Base-by-base conservation (phyloP, 2,113 vertebrate genomes). In the Plecotus auritus region DNA sequence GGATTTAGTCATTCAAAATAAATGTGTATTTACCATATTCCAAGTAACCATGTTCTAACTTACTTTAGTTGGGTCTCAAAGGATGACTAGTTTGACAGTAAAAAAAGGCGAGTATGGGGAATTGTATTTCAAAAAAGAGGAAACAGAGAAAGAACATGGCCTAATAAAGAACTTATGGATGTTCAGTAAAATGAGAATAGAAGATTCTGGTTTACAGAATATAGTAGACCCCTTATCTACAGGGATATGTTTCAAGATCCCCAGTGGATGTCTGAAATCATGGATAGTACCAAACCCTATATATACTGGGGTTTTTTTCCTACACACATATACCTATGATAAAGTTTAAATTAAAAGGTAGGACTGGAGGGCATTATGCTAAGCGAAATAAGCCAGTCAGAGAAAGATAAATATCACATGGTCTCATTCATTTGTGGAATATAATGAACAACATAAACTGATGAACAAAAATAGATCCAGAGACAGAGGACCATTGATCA, bases 21-120 rank as follows among this genome's bases (percentile, higher is more conserved):
- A 45, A 70, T 59, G 1, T 37, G 12, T 90, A 76, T 72, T 70
- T 76, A 30, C 9, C 30, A n/a, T 64, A 5, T 76, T 88, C 42
- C 73, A 95, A 14, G 14, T 40, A 94, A 56, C 47, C 47, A 51
- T 37, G 56, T 42, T 85, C 67, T 77, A 82, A 85, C 20, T 77
- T 95, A 95, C 77, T 95, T 93, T 40, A 95, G 13, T 12, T 88
- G 35, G 4, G 37, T 93, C 51, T 96, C 84, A 91, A 64, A 85
- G 32, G 66, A 76, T 76, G 40, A 66, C 59, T 81, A 37, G 16
- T 84, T 77, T 74, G 22, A 88, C 22, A 73, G 9, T 59, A 16
- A 85, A 66, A 89, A 17, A 28, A 87, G 56, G 9, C n/a, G 12
- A 66, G 32, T 2, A 45, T 73, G n/a, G 30, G 54, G 70, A 54